Base-by-base conservation (phyloP, 1,140 invertebrate species). In the Macrosteles quadrilineatus region DNA sequence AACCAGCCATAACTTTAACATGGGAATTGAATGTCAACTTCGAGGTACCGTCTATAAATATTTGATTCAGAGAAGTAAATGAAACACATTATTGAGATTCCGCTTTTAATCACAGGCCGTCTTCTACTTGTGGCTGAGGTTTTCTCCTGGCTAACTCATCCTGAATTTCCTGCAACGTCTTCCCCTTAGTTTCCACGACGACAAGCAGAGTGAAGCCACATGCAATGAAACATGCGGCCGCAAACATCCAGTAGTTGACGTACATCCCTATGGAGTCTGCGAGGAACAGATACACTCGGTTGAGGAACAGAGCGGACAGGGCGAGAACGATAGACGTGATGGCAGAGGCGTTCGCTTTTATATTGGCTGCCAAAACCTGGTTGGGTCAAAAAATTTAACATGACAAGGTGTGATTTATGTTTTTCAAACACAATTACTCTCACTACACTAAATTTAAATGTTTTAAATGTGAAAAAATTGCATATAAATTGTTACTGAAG, bases 101-200 rank as follows among this genome's bases (percentile, higher is more conserved):
- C n/a, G n/a, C n/a, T n/a, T 36, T 36, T 36, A 36, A 36, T 36
- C 32, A 36, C 32, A 36, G 32, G 14, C 14, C 14, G 32, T 50
- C 47, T 4, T 50, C 14, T 6, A 17, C 14, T 3, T 3, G 47
- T 4, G 14, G 2, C 47, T 19, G 14, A 4, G 55, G 55, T 27
- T 69, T 69, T n/a, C 43, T 55, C 11, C 70, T 68, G 12, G 76
- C 75, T 17, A 82, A 50, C 21, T 77, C 74, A 0, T 73, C 68
- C 59, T 83, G 82, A 69, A 88, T 87, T 75, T 88, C 82, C 75
- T 88, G 86, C 45, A 93, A 84, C 0, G 88, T 87, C 77, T 91
- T 92, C 11, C 90, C 90, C 80, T 94, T 94, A 0, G 92, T 95
- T 81, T 95, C 93, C 0, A 92, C 91, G 19, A 94, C 81, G 43